phyloP scores from a whole-genome alignment of 1,140 invertebrate species.

The Heterodera carotae region DNA sequence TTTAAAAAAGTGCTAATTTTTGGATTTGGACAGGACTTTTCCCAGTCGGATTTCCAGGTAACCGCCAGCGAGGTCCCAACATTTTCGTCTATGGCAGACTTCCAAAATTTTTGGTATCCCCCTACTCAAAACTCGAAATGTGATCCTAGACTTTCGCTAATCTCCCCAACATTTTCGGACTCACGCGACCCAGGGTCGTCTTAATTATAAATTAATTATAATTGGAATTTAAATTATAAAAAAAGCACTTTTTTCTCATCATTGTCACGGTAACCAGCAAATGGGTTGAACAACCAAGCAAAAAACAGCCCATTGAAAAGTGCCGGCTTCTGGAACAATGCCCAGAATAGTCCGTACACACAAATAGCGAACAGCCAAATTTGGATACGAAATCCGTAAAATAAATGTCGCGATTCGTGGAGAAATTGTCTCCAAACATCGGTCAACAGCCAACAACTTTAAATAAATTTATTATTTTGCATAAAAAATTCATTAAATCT shows the following conservation, averaged over 20 bases:
- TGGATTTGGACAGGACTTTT: no score
- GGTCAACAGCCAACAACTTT: conserved; percentile 19
- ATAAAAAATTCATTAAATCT: background rate
- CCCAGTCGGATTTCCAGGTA: no score
- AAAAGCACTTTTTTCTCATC: background rate
- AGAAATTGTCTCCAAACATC: conserved; percentile 12
- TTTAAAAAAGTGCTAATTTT: no score
- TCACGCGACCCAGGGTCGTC: background rate
- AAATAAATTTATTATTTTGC: background rate
- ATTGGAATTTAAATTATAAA: background rate
- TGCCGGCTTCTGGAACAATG: conserved; percentile 23
- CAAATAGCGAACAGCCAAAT: conserved; percentile 12
- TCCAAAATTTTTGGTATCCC: no score
- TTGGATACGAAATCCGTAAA: conserved; percentile 7
- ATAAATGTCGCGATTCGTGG: background rate
- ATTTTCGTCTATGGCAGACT: no score
- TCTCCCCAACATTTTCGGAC: background rate
- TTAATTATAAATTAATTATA: background rate
- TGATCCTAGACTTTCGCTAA: no score
- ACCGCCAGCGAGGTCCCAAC: no score
- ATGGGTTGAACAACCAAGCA: conserved; percentile 37
- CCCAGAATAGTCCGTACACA: conserved; percentile 13
- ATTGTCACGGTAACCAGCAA: conserved; percentile 10
- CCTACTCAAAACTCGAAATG: no score
- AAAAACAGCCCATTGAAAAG: conserved; percentile 32